Evolutionary conservation across 2,113 vertebrate species (phyloP), one percentile per base, ranked within the genome.

Genomic region (Megalops atlanticus): DNA sequence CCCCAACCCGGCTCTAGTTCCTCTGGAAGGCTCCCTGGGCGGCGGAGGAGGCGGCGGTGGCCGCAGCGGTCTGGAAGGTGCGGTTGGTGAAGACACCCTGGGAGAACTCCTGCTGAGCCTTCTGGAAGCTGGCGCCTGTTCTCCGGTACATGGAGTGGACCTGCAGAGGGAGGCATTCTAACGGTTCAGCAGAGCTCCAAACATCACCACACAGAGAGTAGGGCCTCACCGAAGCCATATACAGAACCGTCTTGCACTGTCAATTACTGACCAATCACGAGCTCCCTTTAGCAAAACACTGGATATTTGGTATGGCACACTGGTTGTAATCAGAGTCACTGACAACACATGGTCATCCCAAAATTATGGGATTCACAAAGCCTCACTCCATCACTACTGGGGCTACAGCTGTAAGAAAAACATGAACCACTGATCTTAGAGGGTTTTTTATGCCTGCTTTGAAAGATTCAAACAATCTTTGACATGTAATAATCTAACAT

Each of bases 41-140:
- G 0, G 96, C 94, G 0, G 96, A 88, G 31, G 92, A 88, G 40
- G 97, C 96, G 0, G 92, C 97, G 0, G 89, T 90, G 0, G 96
- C 41, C 0, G 98, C 96, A 0, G 95, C 94, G 0, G 40, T 93
- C 88, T 96, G 98, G 90, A 99, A 94, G 80, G 90, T 90, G 78
- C 92, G 90, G 93, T 92, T 99, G 87, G 87, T 94, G 87, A 99
- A 90, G 85, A 99, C 96, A 64, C 95, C 97, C 6, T 94, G 93
- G 79, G 97, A 98, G 84, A 99, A 97, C 90, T 99, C 98, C 64
- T 96, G 94, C 85, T 99, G 98, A 0, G 97, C 98, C 84, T 97
- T 96, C 75, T 95, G 93, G 93, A 99, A 99, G 85, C 96, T 99
- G 87, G 97, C 97, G 35, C 97, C 96, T 0, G 97, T 96, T 78